Evolutionary conservation across 2,113 vertebrate species (phyloP).

Genomic region (Bambusicola thoracicus): DNA sequence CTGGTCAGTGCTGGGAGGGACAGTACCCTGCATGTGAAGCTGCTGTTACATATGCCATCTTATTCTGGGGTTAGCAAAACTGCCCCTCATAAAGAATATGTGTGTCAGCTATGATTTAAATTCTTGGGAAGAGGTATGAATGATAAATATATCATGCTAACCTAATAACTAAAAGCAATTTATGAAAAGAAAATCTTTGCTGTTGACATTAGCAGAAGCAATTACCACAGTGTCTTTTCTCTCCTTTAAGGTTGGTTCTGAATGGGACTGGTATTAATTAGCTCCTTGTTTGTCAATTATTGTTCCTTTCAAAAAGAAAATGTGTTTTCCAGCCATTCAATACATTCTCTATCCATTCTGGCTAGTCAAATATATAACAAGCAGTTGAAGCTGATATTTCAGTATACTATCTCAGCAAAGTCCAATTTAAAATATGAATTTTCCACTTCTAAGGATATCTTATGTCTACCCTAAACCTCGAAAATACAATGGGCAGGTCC

Average conservation of each 20-base stretch:
- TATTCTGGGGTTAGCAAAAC: not conserved
- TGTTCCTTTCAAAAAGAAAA: not conserved
- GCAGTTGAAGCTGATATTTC: not conserved
- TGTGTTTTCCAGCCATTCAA: not conserved
- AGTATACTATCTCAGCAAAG: not conserved
- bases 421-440: not conserved
- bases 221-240: not conserved
- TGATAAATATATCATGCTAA: not conserved
- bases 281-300: not conserved
- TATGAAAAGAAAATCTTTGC: not conserved
- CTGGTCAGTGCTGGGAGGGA: not conserved
- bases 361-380: not conserved
- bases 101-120: not conserved
- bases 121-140: not conserved
- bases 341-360: not conserved
- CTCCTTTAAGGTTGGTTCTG: not conserved
- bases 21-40: not conserved
- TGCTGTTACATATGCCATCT: fast-evolving
- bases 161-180: not conserved
- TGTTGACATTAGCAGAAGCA: not conserved
- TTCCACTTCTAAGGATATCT: not conserved
- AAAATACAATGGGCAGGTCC: not conserved
- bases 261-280: not conserved
- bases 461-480: not conserved
- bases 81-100: not conserved